Evolutionary conservation across 2,113 vertebrate genomes (phyloP), one percentile per base, ranked within the genome.

Genomic region (Gymnorhina tibicen): DNA sequence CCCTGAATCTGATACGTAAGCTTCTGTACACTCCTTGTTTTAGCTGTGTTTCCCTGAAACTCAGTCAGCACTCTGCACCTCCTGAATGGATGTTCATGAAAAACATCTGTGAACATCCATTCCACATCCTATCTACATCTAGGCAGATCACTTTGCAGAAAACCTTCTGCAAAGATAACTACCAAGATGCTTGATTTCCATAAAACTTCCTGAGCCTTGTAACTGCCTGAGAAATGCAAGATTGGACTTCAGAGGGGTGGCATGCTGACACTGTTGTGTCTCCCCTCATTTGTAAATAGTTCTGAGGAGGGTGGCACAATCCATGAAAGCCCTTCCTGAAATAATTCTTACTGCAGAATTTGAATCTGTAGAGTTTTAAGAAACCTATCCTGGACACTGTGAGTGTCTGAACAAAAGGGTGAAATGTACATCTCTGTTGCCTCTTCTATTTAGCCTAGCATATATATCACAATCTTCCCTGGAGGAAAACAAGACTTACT

Each of bases 201-300:
- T 79, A 41, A 53, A 28, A 55, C 46, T 58, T 73, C 62, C 10
- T 11, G 70, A 85, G 28, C 66, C 39, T 53, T 76, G 20, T 53
- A 66, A 56, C 20, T 85, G 84, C 26, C 39, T 1, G 3, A 52
- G 67, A 79, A 79, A 58, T 32, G 39, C 16, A n/a, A 27, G 55
- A 8, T 1, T 62, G 49, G 67, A n/a, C 78, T 83, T 55, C 0
- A n/a, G 59, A 50, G 62, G 8, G 10, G 37, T 26, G 1, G 0
- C 46, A 15, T 0, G 2, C 46, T 19, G 44, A n/a, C 46, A 49
- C 26, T 15, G 9, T 47, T 11, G 9, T 68, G 42, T 70, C 42
- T 73, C 26, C 28, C 16, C 17, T 74, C 8, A 10, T 16, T 22
- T 0, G 13, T 24, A 56, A 32, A 32, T 2, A 8, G 18, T 58